These are phyloP conservation scores for Ectemnius continuus DNA, from an alignment of 2,888 invertebrate genomes.

Conservation along the genomic window DNA sequence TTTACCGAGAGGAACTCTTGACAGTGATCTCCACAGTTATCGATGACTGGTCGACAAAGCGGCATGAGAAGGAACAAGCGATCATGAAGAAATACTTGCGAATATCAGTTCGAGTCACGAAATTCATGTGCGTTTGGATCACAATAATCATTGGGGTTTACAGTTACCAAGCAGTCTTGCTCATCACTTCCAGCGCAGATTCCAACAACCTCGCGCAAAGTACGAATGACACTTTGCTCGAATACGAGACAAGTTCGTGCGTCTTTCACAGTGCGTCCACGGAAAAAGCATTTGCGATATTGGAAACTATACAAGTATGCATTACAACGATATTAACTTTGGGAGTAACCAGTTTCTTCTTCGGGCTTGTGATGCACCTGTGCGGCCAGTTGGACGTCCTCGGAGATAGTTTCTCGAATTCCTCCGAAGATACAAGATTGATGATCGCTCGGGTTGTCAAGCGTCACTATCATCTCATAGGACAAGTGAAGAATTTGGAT, in stretches of 20 bases:
- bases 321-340: slow-evolving; percentile 19
- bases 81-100: slow-evolving; percentile 54
- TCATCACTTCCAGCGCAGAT: background rate
- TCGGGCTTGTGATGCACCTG: slow-evolving; percentile 65
- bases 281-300: background rate
- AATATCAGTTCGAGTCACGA: slow-evolving; percentile 32
- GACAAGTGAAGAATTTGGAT: background rate
- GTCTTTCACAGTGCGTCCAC: background rate
- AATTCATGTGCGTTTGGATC: slow-evolving; percentile 23
- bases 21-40: slow-evolving; percentile 48
- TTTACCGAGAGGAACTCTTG: slow-evolving; percentile 54
- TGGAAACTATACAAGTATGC: slow-evolving; percentile 3
- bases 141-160: background rate
- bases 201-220: background rate
- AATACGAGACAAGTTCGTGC: background rate
- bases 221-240: background rate
- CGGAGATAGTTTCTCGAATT: slow-evolving; percentile 17
- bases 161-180: background rate
- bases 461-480: background rate
- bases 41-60: slow-evolving; percentile 57
- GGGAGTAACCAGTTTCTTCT: slow-evolving; percentile 56
- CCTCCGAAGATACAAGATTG: slow-evolving; percentile 19
- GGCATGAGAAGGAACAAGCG: slow-evolving; percentile 34
- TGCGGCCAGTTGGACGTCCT: slow-evolving; percentile 69
- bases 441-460: background rate